Conservation (phyloP, 2,888 invertebrate species). For the Polyploca ridens region DNA sequence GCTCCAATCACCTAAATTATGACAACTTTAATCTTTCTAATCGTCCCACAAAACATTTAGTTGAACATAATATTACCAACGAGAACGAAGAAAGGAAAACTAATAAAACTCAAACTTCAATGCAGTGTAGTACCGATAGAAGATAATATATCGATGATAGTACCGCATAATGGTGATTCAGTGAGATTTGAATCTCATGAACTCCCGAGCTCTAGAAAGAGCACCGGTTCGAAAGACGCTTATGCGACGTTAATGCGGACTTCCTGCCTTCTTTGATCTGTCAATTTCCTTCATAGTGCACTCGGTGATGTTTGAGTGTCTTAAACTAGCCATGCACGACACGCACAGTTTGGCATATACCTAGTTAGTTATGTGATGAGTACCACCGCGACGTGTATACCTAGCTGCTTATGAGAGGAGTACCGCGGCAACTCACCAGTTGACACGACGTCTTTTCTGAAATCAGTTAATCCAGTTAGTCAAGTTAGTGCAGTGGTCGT, state of each 20-base stretch:
- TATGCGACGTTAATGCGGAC: conserved; percentile 71
- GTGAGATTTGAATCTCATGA: neutral
- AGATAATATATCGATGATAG: no score
- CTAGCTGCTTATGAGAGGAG: conserved; percentile 23
- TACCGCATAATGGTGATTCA: neutral
- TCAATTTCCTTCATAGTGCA: conserved; percentile 76
- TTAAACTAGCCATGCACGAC: conserved; percentile 54
- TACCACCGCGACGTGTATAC: conserved; percentile 30
- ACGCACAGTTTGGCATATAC: conserved; percentile 62
- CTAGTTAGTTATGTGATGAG: conserved; percentile 20
- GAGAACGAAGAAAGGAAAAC: neutral
- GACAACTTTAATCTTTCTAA: neutral
- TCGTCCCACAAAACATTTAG: neutral
- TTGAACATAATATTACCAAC: neutral
- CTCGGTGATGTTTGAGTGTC: conserved; percentile 56
- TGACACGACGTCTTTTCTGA: conserved; percentile 58
- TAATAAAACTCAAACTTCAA: neutral
- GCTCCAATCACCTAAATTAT: neutral
- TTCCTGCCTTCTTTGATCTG: conserved; percentile 77
- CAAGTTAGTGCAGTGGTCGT: conserved; percentile 69
- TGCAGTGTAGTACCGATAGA: neutral
- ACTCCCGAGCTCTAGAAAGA: conserved; percentile 42
- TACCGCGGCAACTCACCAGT: conserved; percentile 25
- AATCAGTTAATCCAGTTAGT: conserved; percentile 74
- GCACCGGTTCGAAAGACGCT: conserved; percentile 61